A percentile compares a stretch with the other conserved stretches of the same genome.
Evolutionary conservation across 2,888 invertebrate species (phyloP).

Genomic region (Agrypnus murinus): DNA sequence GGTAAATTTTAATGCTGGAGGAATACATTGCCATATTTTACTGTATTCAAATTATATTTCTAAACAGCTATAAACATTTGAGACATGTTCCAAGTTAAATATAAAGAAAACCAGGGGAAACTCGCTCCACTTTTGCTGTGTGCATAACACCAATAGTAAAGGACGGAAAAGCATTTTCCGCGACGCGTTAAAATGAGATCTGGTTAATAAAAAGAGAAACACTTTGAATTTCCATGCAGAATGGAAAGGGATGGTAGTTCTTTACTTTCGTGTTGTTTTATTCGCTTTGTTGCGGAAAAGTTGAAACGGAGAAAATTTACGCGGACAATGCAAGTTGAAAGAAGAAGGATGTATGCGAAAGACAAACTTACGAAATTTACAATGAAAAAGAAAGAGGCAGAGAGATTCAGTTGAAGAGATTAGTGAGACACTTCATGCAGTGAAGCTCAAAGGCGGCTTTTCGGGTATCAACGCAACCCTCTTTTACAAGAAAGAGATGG

Average conservation of each 20-base stretch:
- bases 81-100: slow-evolving; percentile 58
- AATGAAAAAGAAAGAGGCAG: slow-evolving; percentile 23
- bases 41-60: slow-evolving; percentile 57
- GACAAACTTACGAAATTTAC: background rate
- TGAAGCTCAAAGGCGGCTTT: slow-evolving; percentile 47
- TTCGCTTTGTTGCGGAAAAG: slow-evolving; percentile 40
- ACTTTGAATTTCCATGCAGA: background rate
- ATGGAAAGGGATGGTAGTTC: slow-evolving; percentile 11
- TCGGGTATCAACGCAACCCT: slow-evolving; percentile 45
- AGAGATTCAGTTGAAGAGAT: slow-evolving; percentile 34
- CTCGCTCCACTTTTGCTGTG: slow-evolving; percentile 34
- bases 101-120: slow-evolving; percentile 50
- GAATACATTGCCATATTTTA: slow-evolving; percentile 49
- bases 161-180: slow-evolving; percentile 34
- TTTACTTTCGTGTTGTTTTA: slow-evolving; percentile 25
- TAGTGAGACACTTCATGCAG: slow-evolving; percentile 43
- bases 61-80: slow-evolving; percentile 62
- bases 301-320: slow-evolving; percentile 35
- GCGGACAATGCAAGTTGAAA: slow-evolving; percentile 16
- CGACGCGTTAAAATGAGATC: slow-evolving; percentile 27
- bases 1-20: slow-evolving; percentile 47
- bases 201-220: slow-evolving; percentile 26
- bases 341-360: background rate
- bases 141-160: slow-evolving; percentile 34
- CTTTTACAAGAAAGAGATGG: slow-evolving; percentile 43